Percentiles rank a stretch among this genome's conserved stretches.
Evolutionary conservation across 1,140 invertebrate species (phyloP).

Genomic region (Zaprionus taronus): DNA sequence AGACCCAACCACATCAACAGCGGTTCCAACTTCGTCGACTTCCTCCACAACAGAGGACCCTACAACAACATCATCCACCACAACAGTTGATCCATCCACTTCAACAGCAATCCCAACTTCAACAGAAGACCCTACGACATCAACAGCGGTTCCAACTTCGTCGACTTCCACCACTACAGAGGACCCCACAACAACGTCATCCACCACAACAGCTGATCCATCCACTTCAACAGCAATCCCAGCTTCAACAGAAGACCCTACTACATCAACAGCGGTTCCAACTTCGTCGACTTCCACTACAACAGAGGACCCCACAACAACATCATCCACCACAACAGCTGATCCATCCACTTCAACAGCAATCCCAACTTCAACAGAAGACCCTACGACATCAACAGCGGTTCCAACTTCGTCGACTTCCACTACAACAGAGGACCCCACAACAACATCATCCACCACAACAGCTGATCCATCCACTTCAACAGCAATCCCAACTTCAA

Average conservation of each 20-base stretch:
- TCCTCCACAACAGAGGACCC: not conserved
- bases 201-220: not conserved
- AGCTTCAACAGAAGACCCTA: not conserved
- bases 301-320: not conserved
- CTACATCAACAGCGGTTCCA: not conserved
- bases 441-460: not conserved
- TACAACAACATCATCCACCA: not conserved
- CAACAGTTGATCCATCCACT: not conserved
- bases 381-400: not conserved
- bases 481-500: constrained; percentile 4
- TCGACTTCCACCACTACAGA: not conserved
- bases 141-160: not conserved
- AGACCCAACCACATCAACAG: not conserved
- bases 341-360: not conserved
- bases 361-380: not conserved
- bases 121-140: not conserved
- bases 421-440: not conserved
- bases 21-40: not conserved
- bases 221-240: not conserved
- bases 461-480: not conserved
- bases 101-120: not conserved
- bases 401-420: not conserved
- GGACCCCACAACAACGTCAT: not conserved
- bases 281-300: not conserved
- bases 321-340: not conserved